phyloP scores from a whole-genome alignment of 1,140 invertebrate genomes.

The Drosophila bocki region DNA sequence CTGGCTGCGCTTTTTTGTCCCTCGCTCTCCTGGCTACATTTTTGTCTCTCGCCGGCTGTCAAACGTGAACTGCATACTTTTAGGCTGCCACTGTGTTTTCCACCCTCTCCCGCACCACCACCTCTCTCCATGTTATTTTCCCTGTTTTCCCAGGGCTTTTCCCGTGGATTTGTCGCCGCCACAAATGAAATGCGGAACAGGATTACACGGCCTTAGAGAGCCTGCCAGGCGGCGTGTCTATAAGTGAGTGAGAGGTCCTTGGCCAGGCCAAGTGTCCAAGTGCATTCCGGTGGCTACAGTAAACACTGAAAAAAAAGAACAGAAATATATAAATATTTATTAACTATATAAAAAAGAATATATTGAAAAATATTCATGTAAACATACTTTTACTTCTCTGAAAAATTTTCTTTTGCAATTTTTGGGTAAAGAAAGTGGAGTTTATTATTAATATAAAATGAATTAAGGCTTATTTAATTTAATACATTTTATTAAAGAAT shows the following conservation, averaged over 20 bases:
- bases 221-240: slow-evolving; percentile 21
- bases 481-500: background rate
- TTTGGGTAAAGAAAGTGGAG: background rate
- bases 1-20: slow-evolving; percentile 66
- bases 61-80: slow-evolving; percentile 77
- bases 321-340: background rate
- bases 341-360: too few species aligned
- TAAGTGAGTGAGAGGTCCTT: slow-evolving; percentile 39
- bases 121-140: background rate
- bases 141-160: slow-evolving; percentile 13
- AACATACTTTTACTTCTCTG: too few species aligned
- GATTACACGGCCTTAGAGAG: slow-evolving; percentile 45
- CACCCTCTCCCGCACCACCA: background rate
- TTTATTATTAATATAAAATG: background rate
- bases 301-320: background rate
- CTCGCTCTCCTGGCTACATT: background rate
- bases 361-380: too few species aligned
- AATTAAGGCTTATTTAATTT: background rate
- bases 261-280: slow-evolving; percentile 30
- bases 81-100: slow-evolving; percentile 38
- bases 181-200: slow-evolving; percentile 60
- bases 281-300: slow-evolving; percentile 20
- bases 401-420: background rate
- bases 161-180: slow-evolving; percentile 24
- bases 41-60: slow-evolving; percentile 54